Evolutionary conservation across 2,888 invertebrate species (phyloP).

Genomic region (Keiferia lycopersicella): DNA sequence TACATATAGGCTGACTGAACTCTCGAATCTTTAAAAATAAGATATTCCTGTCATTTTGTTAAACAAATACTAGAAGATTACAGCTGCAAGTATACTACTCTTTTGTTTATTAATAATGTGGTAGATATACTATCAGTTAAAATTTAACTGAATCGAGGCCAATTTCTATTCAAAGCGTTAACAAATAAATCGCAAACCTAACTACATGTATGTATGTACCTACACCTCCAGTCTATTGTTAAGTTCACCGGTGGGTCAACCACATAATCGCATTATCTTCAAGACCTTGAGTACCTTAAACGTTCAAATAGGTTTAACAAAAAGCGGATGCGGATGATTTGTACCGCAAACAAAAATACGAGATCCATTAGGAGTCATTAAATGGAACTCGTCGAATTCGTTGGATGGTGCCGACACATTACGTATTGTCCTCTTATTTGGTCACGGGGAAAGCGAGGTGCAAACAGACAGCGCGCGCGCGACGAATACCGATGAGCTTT

Average conservation of each 20-base stretch:
- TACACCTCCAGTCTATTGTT: slow-evolving; percentile 24
- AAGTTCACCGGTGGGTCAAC: slow-evolving; percentile 39
- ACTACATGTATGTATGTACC: background rate
- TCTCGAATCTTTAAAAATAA: too few species aligned
- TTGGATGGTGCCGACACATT: slow-evolving; percentile 43
- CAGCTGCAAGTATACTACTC: background rate
- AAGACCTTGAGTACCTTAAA: slow-evolving; percentile 53
- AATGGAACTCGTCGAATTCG: background rate
- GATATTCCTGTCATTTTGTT: too few species aligned
- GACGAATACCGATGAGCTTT: slow-evolving; percentile 78
- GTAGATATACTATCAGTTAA: too few species aligned
- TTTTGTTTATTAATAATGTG: background rate
- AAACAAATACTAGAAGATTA: too few species aligned
- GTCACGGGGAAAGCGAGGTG: slow-evolving; percentile 65
- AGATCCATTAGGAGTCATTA: background rate
- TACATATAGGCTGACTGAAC: background rate
- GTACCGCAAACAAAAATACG: slow-evolving; percentile 19
- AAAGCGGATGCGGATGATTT: slow-evolving; percentile 60
- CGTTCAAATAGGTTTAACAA: slow-evolving; percentile 35
- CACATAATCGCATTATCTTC: slow-evolving; percentile 40
- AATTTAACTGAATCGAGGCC: background rate
- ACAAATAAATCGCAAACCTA: slow-evolving; percentile 26
- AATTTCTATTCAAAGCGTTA: slow-evolving; percentile 1
- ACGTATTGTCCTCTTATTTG: slow-evolving; percentile 53
- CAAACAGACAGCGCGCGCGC: slow-evolving; percentile 52